Evolutionary conservation across 2,797 vertebrate species (phyloP).

Genomic region (Siniperca undulata): DNA sequence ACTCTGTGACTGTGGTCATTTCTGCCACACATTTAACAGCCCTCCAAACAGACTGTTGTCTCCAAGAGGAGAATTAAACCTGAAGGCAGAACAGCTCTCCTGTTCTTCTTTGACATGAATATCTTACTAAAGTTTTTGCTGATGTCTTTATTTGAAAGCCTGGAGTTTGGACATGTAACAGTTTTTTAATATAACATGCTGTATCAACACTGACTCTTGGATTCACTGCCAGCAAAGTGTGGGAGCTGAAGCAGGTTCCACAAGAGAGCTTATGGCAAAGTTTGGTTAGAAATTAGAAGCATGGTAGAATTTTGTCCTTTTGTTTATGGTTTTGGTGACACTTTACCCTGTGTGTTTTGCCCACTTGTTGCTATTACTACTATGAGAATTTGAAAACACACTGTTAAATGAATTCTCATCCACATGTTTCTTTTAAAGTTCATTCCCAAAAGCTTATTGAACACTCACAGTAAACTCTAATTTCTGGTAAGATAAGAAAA

Average conservation of each 20-base stretch:
- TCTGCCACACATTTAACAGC: conserved; percentile 49
- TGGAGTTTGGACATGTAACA: not conserved
- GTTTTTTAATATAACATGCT: not conserved
- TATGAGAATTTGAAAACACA: not conserved
- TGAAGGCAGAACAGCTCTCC: conserved; percentile 24
- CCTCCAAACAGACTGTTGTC: conserved; percentile 40
- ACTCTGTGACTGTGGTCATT: conserved; percentile 54
- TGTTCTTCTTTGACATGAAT: conserved; percentile 17
- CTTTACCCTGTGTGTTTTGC: not conserved
- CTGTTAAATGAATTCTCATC: not conserved
- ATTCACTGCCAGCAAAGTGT: not conserved
- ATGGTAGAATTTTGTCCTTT: not conserved
- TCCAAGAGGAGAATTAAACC: conserved; percentile 28
- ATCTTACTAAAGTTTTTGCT: not conserved
- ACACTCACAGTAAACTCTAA: not conserved
- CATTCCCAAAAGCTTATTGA: not conserved
- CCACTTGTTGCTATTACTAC: not conserved
- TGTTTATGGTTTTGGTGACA: not conserved
- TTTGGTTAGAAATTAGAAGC: not conserved
- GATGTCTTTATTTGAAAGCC: conserved; percentile 25
- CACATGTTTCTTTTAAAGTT: not conserved
- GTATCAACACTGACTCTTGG: conserved; percentile 16
- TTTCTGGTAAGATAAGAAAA: not conserved
- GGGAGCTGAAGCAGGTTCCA: conserved; percentile 20
- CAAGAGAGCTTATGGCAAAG: not conserved